Evolutionary conservation across 2,797 vertebrate species (phyloP), one percentile per base, ranked within the genome.

Genomic region (Notolepis coatsorum): DNA sequence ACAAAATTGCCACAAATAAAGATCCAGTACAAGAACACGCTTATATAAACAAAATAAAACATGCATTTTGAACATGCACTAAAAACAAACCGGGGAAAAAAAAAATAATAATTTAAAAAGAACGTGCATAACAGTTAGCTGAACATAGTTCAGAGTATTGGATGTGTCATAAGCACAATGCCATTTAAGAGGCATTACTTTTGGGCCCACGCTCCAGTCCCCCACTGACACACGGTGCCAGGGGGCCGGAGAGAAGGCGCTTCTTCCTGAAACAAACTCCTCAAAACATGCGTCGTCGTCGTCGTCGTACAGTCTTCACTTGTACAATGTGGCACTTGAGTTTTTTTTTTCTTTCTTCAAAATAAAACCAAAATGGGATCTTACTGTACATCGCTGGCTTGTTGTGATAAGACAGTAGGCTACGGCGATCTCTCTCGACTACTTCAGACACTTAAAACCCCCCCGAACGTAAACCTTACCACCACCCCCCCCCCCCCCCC

Each of bases 121-220:
- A 61, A 90, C 92, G 93, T 93, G 93, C 93, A 91, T 88, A 81
- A 92, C 77, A 89, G 92, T 95, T 94, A 93, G 94, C 97, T 99
- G 97, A 99, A 99, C 97, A 99, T 79, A 95, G 97, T 99, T 98
- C 97, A 99, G 97, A 99, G 94, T 95, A 97, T 96, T 86, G 91
- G 94, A 94, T 96, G 94, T 95, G 93, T 95, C 93, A 93, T 95
- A 96, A 94, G 94, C 94, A 96, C 94, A 96, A 97, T 96, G 96
- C 96, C 93, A 92, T 87, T 89, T 79, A 82, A 97, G 94, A 94
- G 96, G 96, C 96, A 97, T 98, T 97, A 95, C 96, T 93, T n/a
- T 92, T 94, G 90, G 94, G 94, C 94, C 96, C 94, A 94, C 93
- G 80, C 86, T 92, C 88, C 89, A 90, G 90, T 8, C 94, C 94